Conservation (phyloP, 2,888 invertebrate genomes). For the Dexiosoma caninum region DNA sequence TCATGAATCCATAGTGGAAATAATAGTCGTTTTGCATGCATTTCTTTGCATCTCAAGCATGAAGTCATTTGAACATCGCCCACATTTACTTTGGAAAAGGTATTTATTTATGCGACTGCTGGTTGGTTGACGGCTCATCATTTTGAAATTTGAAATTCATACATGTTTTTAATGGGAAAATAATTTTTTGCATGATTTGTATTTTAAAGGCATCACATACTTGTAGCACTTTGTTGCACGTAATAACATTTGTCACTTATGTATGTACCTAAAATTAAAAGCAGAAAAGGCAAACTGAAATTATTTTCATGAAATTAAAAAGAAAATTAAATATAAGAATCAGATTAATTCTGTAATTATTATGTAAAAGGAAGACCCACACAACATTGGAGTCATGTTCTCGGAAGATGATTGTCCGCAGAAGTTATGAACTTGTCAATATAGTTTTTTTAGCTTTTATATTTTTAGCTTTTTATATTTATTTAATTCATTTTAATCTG, state of each 20-base stretch:
- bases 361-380: neutral
- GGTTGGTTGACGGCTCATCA: conserved; percentile 6
- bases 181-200: neutral
- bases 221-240: neutral
- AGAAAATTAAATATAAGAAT: no score
- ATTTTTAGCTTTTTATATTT: no score
- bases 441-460: no score
- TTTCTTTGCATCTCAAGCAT: conserved; percentile 2
- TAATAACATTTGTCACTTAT: conserved; percentile 12
- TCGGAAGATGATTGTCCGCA: neutral
- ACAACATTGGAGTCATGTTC: neutral
- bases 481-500: no score
- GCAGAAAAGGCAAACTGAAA: neutral
- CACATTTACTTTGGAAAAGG: conserved; percentile 8
- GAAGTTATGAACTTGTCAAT: no score
- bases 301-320: neutral
- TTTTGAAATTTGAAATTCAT: conserved; percentile 19
- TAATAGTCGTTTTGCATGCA: neutral
- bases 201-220: conserved; percentile 17
- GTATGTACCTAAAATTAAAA: neutral
- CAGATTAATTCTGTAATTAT: conserved; percentile 3
- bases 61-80: conserved; percentile 48
- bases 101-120: neutral
- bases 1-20: neutral
- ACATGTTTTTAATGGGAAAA: conserved; percentile 16